Base-by-base conservation (phyloP, 2,888 invertebrate species). In the Chrysina gloriosa region DNA sequence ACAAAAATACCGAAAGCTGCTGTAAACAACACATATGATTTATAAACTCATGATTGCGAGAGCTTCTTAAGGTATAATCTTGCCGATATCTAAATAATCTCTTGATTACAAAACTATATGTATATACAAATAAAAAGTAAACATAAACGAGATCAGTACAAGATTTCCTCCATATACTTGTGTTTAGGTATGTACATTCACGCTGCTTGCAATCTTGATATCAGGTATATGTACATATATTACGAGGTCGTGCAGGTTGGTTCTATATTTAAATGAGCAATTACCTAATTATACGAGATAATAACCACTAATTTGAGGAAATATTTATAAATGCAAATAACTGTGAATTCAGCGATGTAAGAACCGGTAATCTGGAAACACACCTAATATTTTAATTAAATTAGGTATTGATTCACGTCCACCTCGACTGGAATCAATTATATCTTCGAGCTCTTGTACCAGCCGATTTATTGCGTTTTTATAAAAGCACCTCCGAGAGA, bases 331-430 rank as follows among this genome's bases (percentile, higher is more conserved):
- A 39, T 4, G 11, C 6, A 4, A 39, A 39, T 39, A 11, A 16
- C 39, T 14, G 39, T 2, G 16, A 39, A 39, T 39, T 16, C 11
- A 5, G 2, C 11, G 5, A 16, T 6, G 16, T 16, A 16, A 11
- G 14, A 39, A 5, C 16, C 16, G 11, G 39, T 39, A n/a, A 14
- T 16, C 39, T 2, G 3, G 39, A 39, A 39, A 39, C 39, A 39
- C 39, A 39, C 3, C 11, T 39, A 39, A 39, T 39, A 16, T 39
- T 39, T 39, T 39, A 39, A 36, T 39, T 39, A 39, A 39, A 39
- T 39, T 39, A 39, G 39, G 11, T 39, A 36, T 36, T 36, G 11
- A 36, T 2, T 36, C 36, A 36, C 36, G 36, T 11, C 36, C 36
- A 36, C 9, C 9, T 9, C 36, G 36, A 7, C 36, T 36, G 36